Evolutionary conservation across 2,797 vertebrate genomes (phyloP), one percentile per base, ranked within the genome.

Genomic region (Arrhamphus sclerolepis): DNA sequence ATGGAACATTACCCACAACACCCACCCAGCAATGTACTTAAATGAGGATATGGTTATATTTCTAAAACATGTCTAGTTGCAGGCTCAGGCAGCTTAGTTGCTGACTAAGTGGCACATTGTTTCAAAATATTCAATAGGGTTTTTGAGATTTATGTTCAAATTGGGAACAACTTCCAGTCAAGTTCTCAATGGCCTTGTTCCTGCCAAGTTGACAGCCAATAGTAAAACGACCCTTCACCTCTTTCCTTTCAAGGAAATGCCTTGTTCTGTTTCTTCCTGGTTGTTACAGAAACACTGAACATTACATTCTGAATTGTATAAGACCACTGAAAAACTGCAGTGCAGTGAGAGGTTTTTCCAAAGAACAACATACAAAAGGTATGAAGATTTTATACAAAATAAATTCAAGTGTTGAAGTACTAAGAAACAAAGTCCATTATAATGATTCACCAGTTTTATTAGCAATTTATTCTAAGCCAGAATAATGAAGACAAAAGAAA

Each of bases 221-320:
- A 51, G 47, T 53, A 39, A 66, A 78, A 31, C 67, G 78, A 82
- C 75, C 80, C 80, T 77, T 74, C 61, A 65, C 83, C 72, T 61
- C 63, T 42, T 80, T 81, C 70, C 79, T 68, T 70, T 53, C 61
- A 69, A 86, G 85, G 85, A 90, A 90, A 89, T 71, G 69, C 71
- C 81, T 77, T 61, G 65, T 76, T 77, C 79, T 47, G 80, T 73
- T 83, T 83, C 76, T 81, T 85, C 73, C 85, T 73, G 81, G 85
- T 87, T 89, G 72, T 82, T 75, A 86, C 77, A 85, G 88, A 80
- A 89, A 89, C 86, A 26, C 43, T 44, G 19, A 11, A 38, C 34
- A 38, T 38, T 66, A 70, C 73, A 66, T 56, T 68, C 57, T 55
- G 58, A 73, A 78, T 76, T 70, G 53, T 56, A 48, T 38, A 75